Evolutionary conservation across 2,888 invertebrate species (phyloP).

Genomic region (Rutpela maculata): DNA sequence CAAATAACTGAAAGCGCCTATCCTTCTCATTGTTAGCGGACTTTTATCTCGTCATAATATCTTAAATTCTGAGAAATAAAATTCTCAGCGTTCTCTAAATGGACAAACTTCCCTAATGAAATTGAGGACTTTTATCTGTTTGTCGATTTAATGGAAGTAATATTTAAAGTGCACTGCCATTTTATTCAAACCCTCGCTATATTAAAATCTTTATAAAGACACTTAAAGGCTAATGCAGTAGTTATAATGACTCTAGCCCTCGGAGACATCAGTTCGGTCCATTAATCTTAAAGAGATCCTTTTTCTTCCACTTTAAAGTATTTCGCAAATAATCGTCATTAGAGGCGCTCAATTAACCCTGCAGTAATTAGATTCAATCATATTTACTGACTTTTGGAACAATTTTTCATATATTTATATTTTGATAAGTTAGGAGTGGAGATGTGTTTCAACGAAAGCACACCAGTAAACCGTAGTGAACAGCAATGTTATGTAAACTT

Average conservation of each 20-base stretch:
- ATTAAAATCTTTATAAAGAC: constrained; percentile 52
- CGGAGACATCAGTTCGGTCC: constrained; percentile 48
- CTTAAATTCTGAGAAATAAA: constrained; percentile 35
- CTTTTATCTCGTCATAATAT: constrained; percentile 10
- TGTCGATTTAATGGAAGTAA: constrained; percentile 42
- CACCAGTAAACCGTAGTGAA: no score
- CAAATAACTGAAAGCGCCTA: no score
- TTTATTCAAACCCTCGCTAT: constrained; percentile 36
- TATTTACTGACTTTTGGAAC: not conserved
- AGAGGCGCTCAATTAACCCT: constrained; percentile 22
- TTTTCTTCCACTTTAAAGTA: constrained; percentile 45
- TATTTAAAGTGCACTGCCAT: constrained; percentile 42
- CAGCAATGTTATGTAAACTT: no score
- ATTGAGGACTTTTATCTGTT: constrained; percentile 34
- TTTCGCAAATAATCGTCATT: constrained; percentile 33
- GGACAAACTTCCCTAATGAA: constrained; percentile 32
- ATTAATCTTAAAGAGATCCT: constrained; percentile 49
- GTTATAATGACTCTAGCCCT: constrained; percentile 49
- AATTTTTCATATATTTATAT: not conserved
- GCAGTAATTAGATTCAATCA: constrained; percentile 1
- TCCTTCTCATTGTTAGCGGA: not conserved
- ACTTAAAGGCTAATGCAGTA: constrained; percentile 50
- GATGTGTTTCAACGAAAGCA: no score
- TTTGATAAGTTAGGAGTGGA: no score
- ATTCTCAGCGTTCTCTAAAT: constrained; percentile 16